A percentile compares a stretch with the other conserved stretches of the same genome.
These are phyloP conservation scores for Haliclona indistincta DNA, from an alignment of 37 sponge, comb jelly and placozoan species.

Conservation along the genomic window DNA sequence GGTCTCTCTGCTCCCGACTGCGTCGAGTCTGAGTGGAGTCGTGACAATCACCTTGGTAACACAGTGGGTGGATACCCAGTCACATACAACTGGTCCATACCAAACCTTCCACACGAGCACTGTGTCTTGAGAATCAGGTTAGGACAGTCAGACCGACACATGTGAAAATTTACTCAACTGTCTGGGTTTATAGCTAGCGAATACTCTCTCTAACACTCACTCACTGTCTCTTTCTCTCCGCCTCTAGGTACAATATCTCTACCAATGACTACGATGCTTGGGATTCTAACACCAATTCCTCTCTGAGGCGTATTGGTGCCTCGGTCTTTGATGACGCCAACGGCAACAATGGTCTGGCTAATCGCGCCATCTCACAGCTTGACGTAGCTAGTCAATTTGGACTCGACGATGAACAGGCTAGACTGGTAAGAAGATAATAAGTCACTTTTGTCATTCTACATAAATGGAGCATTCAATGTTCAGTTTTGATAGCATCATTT, in stretches of 20 bases:
- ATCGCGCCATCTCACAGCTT: constrained; percentile 22
- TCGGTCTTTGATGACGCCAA: constrained; percentile 13
- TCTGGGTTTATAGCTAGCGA: not conserved
- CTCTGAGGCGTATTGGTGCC: not conserved
- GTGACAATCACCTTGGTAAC: constrained; percentile 99
- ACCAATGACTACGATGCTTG: constrained; percentile 91
- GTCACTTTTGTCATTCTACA: not conserved
- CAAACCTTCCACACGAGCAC: constrained; percentile 75
- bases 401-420: constrained; percentile 23
- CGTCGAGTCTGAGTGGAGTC: constrained; percentile 77
- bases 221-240: not conserved
- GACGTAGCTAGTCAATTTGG: constrained; percentile 39
- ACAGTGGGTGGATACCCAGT: constrained; percentile 82
- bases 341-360: not conserved
- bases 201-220: not conserved
- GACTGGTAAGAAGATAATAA: constrained; percentile 12
- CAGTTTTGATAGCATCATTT: not conserved
- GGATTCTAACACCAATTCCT: constrained; percentile 34
- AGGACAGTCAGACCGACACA: not conserved
- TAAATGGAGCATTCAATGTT: not conserved
- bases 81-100: constrained; percentile 98
- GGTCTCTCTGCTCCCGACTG: constrained; percentile 84
- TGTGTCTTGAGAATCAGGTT: constrained; percentile 93
- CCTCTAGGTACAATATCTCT: constrained; percentile 92
- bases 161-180: constrained; percentile 5